These are phyloP conservation scores for Petrolisthes cinctipes DNA, from an alignment of 2,888 invertebrate genomes.

Conservation along the genomic window DNA sequence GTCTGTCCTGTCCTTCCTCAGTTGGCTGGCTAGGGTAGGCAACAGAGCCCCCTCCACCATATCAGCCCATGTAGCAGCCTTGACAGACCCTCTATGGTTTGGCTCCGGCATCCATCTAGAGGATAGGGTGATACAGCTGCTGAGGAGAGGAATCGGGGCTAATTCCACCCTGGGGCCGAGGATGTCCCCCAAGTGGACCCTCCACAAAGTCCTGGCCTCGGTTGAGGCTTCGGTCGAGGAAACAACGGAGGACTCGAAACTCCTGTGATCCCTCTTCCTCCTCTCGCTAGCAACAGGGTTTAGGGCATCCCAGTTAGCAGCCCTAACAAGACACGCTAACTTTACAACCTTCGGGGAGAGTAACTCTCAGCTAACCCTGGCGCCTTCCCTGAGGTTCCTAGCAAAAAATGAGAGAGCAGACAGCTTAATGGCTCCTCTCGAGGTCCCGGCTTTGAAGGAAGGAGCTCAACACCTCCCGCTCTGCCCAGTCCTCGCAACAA, in stretches of 20 bases:
- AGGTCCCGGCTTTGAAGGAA: background rate
- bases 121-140: background rate
- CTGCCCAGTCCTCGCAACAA: background rate
- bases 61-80: background rate
- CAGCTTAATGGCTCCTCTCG: background rate
- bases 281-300: background rate
- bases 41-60: conserved; percentile 18
- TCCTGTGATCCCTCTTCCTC: too few species aligned
- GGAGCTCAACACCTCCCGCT: background rate
- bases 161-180: background rate
- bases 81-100: conserved; percentile 4
- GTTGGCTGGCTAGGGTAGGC: background rate
- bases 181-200: background rate
- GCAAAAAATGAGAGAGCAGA: conserved; percentile 13
- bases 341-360: background rate
- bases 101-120: background rate
- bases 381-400: background rate
- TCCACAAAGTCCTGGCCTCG: too few species aligned
- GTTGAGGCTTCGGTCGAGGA: too few species aligned
- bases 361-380: too few species aligned
- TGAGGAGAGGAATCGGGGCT: background rate
- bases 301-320: too few species aligned
- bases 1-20: background rate
- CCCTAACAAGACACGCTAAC: too few species aligned
- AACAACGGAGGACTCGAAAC: too few species aligned